phyloP scores from a whole-genome alignment of 2,797 vertebrate genomes.

The Carapus acus region DNA sequence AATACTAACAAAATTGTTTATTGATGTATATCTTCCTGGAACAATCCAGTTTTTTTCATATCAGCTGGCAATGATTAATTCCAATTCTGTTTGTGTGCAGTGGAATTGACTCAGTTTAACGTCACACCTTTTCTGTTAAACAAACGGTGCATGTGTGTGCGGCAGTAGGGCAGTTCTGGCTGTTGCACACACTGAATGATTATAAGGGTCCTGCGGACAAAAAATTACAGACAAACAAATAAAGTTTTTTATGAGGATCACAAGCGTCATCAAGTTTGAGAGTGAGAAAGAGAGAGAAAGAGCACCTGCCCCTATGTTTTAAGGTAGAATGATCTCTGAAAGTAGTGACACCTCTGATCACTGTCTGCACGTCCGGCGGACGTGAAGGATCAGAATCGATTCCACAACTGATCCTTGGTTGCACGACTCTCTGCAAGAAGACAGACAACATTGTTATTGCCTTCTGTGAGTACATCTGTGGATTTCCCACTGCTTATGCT shows the following conservation, averaged over 20 bases:
- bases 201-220: constrained; percentile 59
- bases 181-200: constrained; percentile 67
- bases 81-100: no score
- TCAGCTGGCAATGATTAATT: no score
- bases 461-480: background rate
- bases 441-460: background rate
- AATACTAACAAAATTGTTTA: no score
- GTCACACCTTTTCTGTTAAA: constrained; percentile 7
- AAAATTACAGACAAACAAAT: no score
- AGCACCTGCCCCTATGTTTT: no score
- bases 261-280: background rate
- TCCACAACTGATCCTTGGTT: constrained; percentile 63
- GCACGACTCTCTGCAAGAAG: constrained; percentile 69
- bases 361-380: constrained; percentile 74
- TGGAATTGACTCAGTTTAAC: constrained; percentile 7
- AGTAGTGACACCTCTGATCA: constrained; percentile 55
- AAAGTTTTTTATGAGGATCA: background rate
- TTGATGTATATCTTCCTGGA: no score
- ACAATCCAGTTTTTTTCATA: no score
- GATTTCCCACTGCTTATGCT: constrained; percentile 22
- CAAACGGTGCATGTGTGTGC: constrained; percentile 42
- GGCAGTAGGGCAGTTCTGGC: constrained; percentile 49
- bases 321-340: no score
- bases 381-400: constrained; percentile 64
- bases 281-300: no score